Conservation (phyloP, 2,113 vertebrate genomes). For the Mustelus asterias region DNA sequence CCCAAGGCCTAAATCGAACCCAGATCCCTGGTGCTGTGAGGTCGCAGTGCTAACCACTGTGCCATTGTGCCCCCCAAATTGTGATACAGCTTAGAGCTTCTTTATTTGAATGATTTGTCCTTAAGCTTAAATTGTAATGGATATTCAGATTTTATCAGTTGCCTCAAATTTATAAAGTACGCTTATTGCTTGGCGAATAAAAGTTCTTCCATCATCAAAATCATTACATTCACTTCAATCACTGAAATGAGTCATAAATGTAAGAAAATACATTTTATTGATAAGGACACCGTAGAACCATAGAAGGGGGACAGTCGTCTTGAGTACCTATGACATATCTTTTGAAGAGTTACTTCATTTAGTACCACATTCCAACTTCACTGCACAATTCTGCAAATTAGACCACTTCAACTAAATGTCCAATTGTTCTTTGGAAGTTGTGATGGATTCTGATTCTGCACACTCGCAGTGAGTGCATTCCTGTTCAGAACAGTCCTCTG, state of each 20-base stretch:
- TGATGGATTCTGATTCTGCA: not conserved
- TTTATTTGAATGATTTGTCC: not conserved
- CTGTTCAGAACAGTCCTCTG: not conserved
- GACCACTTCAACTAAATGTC: not conserved
- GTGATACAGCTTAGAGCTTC: not conserved
- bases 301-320: too few relatives aligned
- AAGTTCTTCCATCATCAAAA: not conserved
- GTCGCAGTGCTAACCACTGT: too few relatives aligned
- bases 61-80: not conserved
- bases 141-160: not conserved
- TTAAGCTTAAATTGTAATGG: not conserved
- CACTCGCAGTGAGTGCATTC: not conserved
- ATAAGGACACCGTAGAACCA: not conserved
- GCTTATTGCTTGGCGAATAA: not conserved
- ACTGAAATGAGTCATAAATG: not conserved
- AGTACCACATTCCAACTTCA: not conserved
- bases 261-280: not conserved
- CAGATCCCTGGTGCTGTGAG: too few relatives aligned
- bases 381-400: not conserved
- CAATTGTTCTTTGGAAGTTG: not conserved
- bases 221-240: not conserved
- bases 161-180: not conserved
- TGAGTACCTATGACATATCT: not conserved
- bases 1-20: too few relatives aligned
- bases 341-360: not conserved